Base-by-base conservation (phyloP, 2,888 invertebrate genomes). In the Scelioninae gen. 1 region DNA sequence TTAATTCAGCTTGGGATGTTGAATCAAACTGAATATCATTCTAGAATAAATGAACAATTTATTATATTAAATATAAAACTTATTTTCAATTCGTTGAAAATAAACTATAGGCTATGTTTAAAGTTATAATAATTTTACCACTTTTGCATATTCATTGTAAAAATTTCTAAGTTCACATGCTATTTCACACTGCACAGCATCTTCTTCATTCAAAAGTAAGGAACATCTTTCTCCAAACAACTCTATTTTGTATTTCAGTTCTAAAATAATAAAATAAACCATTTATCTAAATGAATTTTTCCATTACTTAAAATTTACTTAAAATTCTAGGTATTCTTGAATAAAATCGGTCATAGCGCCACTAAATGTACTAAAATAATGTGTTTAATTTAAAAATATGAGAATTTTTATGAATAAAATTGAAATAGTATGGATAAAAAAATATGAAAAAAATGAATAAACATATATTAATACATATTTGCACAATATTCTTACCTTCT, bases 401-500 rank as follows among this genome's bases (percentile, higher is more conserved):
- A n/a, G n/a, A n/a, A n/a, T n/a, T n/a, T n/a, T n/a, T n/a, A n/a
- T n/a, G n/a, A n/a, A n/a, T n/a, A n/a, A n/a, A n/a, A n/a, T n/a
- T n/a, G n/a, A n/a, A n/a, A n/a, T n/a, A n/a, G n/a, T n/a, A n/a
- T n/a, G n/a, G n/a, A n/a, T n/a, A n/a, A n/a, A 34, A 7, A 34
- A 34, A 7, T 34, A 8, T 34, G 34, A 34, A 34, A 34, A 7
- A 34, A 34, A 34, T n/a, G n/a, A 34, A 7, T 7, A 34, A 34
- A 49, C 10, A 16, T 16, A 38, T 40, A 60, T 15, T 45, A 62
- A 43, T 38, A 15, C 31, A 31, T 53, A 31, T 53, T 53, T n/a
- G 31, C 7, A 56, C 9, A 34, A 34, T 7, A 34, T 34, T 43
- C 6, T 63, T 78, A 84, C 90, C 90, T 88, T 90, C 88, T 10